Conservation (phyloP, 2,113 vertebrate genomes). For the Aleadryas rufinucha region DNA sequence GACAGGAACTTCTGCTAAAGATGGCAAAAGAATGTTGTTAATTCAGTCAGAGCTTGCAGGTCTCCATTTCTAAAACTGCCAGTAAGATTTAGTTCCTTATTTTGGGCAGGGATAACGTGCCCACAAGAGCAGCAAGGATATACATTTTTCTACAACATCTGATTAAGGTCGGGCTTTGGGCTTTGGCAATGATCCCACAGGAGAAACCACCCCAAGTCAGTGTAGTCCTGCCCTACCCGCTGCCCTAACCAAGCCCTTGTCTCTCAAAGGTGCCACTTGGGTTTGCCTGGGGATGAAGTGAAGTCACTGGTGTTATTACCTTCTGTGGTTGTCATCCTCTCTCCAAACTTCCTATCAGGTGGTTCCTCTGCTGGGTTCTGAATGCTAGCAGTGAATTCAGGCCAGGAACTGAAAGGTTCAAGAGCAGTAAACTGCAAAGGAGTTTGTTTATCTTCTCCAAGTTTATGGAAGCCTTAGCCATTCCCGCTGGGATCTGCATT, state of each 20-base stretch:
- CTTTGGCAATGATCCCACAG: neutral
- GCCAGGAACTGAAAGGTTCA: neutral
- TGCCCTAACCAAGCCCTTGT: neutral
- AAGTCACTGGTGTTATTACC: neutral
- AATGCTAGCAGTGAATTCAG: neutral
- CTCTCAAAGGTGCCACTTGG: rapidly evolving
- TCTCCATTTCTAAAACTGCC: neutral
- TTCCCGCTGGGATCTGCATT: neutral
- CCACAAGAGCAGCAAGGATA: neutral
- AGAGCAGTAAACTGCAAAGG: neutral
- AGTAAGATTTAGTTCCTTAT: neutral
- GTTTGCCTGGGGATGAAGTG: neutral
- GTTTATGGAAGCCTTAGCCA: neutral
- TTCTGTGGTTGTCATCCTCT: neutral
- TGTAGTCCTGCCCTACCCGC: neutral
- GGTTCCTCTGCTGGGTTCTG: neutral
- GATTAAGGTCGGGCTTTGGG: neutral
- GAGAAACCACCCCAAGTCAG: rapidly evolving
- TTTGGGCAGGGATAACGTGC: rapidly evolving
- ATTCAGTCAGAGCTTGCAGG: neutral
- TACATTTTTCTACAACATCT: neutral
- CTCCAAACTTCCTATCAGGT: neutral
- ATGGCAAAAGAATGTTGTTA: neutral
- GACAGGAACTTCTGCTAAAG: neutral
- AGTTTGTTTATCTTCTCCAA: neutral